Base-by-base conservation (phyloP, 2,113 vertebrate genomes). In the Setophaga petechia region DNA sequence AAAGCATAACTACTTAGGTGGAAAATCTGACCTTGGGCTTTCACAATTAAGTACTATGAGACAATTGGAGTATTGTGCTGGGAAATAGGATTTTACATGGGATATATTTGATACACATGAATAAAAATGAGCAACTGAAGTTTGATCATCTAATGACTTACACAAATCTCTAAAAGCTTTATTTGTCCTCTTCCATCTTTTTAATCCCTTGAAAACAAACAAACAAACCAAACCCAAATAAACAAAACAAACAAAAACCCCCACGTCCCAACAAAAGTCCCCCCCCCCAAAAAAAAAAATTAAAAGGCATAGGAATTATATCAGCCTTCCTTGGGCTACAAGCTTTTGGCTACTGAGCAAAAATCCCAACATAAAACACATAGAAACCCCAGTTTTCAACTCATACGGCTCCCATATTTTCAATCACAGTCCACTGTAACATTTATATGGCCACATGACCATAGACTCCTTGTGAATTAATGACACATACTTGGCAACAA, bases 21-120 rank as follows among this genome's bases (percentile, higher is more conserved):
- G 20, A 79, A 83, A 95, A 82, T 67, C 51, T 94, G 85, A 89
- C 92, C 75, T 67, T 94, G 90, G 84, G 71, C 85, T 93, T 95
- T 90, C 71, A 92, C 66, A 89, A 62, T 77, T 78, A 71, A 87
- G 71, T 51, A 49, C 81, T 82, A 25, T 54, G 51, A 63, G 59
- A 86, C 88, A 87, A 97, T 37, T 6, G 8, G 79, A 84, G 63
- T 57, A 67, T 41, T 90, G 86, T 74, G 95, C 69, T 63, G 66
- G 91, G 92, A 96, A 97, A 87, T 16, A 86, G 66, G 58, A 91
- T 89, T 95, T 91, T 74, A 77, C 19, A 2, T 58, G 35, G 52
- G 71, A 84, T 47, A 24, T 63, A 91, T 97, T 93, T 90, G 65
- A 91, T 95, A 73, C 5, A 87, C 31, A 52, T 22, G 35, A 84